Percentiles rank a stretch among this genome's conserved stretches.
Evolutionary conservation across 2,888 invertebrate genomes (phyloP).

Genomic region (Yponomeuta cagnagella): DNA sequence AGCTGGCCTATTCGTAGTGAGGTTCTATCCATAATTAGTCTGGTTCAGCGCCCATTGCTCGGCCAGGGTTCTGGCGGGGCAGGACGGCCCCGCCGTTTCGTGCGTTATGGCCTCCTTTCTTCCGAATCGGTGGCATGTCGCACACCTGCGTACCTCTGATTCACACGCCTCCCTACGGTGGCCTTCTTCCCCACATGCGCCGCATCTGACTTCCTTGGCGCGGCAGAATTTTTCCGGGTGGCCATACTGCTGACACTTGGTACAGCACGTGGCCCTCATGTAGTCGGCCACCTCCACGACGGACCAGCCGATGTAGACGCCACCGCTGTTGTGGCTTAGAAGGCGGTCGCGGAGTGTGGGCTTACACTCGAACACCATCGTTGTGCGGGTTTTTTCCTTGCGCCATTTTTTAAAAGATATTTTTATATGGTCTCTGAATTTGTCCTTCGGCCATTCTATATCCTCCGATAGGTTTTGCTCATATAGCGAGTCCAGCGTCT

Average conservation of each 20-base stretch:
- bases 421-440: not conserved
- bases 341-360: too few species aligned
- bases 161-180: conserved; percentile 22
- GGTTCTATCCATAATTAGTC: conserved; percentile 20
- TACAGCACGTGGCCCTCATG: too few species aligned
- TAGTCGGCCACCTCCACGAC: too few species aligned
- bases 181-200: conserved; percentile 24
- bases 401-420: conserved; percentile 4
- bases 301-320: too few species aligned
- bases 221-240: too few species aligned
- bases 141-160: conserved; percentile 16
- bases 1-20: conserved; percentile 25
- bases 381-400: not conserved
- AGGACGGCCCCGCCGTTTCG: too few species aligned
- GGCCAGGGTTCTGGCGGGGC: too few species aligned
- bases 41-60: not conserved
- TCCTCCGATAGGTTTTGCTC: conserved; percentile 19
- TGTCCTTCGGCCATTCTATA: not conserved
- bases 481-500: not conserved
- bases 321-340: too few species aligned
- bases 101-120: too few species aligned
- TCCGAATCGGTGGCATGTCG: conserved; percentile 17
- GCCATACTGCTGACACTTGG: too few species aligned
- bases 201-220: conserved; percentile 18
- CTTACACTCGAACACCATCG: conserved; percentile 21